Evolutionary conservation across 2,888 invertebrate genomes (phyloP).

Genomic region (Aelia acuminata): DNA sequence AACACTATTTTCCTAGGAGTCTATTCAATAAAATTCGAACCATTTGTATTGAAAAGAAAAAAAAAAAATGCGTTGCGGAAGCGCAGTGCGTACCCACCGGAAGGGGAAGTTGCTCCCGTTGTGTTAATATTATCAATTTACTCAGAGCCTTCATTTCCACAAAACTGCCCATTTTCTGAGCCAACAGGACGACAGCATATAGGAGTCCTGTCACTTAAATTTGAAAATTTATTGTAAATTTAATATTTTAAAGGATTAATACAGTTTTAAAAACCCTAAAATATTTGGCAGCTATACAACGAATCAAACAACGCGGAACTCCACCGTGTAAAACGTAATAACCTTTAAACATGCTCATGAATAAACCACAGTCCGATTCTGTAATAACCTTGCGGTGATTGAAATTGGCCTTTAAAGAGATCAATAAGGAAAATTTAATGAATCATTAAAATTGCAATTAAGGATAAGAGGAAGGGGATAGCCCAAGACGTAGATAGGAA

Average conservation of each 20-base stretch:
- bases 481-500: background rate
- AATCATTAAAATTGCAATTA: background rate
- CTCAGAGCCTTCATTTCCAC: background rate
- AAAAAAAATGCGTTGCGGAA: background rate
- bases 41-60: background rate
- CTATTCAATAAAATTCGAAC: background rate
- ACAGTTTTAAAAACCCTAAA: too few relatives aligned
- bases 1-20: background rate
- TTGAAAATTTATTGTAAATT: too few relatives aligned
- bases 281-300: too few relatives aligned
- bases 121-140: constrained; percentile 47
- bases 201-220: background rate
- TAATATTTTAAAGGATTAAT: too few relatives aligned
- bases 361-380: background rate
- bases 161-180: background rate
- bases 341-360: background rate
- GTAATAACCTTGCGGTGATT: background rate
- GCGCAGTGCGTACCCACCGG: background rate
- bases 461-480: background rate
- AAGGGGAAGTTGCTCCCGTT: constrained; percentile 34
- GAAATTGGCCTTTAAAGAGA: background rate
- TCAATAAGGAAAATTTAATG: background rate
- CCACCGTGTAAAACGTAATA: background rate
- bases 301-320: too few relatives aligned
- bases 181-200: background rate